Evolutionary conservation across 2,888 invertebrate species (phyloP).

Genomic region (Steinernema hermaphroditum): DNA sequence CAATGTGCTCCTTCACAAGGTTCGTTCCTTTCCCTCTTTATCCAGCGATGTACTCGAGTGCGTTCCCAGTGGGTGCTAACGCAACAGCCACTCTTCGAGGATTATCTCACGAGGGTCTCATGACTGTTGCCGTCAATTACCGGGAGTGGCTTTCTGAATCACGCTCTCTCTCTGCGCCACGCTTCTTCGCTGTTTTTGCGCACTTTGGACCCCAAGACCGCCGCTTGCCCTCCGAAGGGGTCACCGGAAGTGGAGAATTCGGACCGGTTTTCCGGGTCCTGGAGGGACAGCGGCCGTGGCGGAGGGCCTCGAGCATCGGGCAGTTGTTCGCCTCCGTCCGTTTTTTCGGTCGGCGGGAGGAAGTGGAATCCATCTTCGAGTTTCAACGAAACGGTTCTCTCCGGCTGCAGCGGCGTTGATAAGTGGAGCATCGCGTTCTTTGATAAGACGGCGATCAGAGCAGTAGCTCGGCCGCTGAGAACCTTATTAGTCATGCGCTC

Average conservation of each 20-base stretch:
- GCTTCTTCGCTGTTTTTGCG: background rate
- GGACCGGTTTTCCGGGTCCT: too few relatives aligned
- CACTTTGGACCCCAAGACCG: background rate
- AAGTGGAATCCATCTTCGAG: background rate
- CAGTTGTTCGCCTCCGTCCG: too few relatives aligned
- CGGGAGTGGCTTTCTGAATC: background rate
- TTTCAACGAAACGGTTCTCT: background rate
- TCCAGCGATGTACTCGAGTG: too few relatives aligned
- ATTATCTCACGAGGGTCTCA: too few relatives aligned
- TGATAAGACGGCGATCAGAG: background rate
- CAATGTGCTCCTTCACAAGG: slow-evolving; percentile 15
- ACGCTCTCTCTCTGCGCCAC: background rate
- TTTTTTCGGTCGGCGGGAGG: too few relatives aligned
- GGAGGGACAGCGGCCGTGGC: too few relatives aligned
- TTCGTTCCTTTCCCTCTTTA: background rate
- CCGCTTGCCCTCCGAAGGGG: background rate
- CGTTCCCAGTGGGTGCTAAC: too few relatives aligned
- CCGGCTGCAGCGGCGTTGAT: background rate
- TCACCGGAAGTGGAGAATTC: background rate
- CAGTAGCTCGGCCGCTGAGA: background rate
- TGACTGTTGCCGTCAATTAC: too few relatives aligned
- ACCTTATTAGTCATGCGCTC: background rate
- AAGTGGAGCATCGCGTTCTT: background rate
- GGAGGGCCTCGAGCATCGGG: too few relatives aligned
- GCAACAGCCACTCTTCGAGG: too few relatives aligned